These are phyloP conservation scores for Pachypanchax playfairii DNA, from an alignment of 2,113 vertebrate species.

Conservation along the genomic window DNA sequence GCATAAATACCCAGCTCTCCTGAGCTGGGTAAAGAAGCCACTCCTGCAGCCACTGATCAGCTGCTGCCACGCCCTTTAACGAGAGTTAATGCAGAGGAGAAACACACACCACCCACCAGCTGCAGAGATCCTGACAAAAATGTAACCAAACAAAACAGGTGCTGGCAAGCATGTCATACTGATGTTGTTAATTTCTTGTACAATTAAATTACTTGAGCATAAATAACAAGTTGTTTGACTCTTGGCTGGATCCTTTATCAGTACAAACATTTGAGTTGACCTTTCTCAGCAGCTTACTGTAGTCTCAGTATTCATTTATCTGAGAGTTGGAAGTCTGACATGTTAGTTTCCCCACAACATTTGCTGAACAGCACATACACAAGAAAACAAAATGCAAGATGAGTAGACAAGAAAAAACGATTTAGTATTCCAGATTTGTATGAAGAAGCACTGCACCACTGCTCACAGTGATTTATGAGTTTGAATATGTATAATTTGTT, in stretches of 20 bases:
- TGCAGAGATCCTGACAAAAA: no score
- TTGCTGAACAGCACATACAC: slow-evolving; percentile 19
- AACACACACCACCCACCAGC: neutral
- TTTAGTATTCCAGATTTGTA: slow-evolving; percentile 52
- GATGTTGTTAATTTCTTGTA: no score
- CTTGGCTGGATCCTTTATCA: neutral
- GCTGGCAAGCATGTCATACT: no score
- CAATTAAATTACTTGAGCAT: neutral
- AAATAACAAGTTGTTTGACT: neutral
- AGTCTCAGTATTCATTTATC: slow-evolving; percentile 31
- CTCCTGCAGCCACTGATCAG: no score
- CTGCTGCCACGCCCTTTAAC: no score
- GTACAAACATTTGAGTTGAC: slow-evolving; percentile 22
- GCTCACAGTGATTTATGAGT: slow-evolving; percentile 56
- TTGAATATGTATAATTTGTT: slow-evolving; percentile 55
- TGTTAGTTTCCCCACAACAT: slow-evolving; percentile 40
- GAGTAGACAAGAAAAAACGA: slow-evolving; percentile 52
- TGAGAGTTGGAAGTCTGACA: slow-evolving; percentile 38
- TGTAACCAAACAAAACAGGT: neutral
- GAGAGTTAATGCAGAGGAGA: no score
- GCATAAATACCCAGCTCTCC: no score
- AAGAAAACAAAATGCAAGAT: slow-evolving; percentile 36
- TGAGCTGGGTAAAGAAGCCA: no score
- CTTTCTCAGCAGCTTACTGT: slow-evolving; percentile 11
- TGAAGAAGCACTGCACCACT: slow-evolving; percentile 16